phyloP scores from a whole-genome alignment of 2,888 invertebrate species.

The Drosophila stalkeri region DNA sequence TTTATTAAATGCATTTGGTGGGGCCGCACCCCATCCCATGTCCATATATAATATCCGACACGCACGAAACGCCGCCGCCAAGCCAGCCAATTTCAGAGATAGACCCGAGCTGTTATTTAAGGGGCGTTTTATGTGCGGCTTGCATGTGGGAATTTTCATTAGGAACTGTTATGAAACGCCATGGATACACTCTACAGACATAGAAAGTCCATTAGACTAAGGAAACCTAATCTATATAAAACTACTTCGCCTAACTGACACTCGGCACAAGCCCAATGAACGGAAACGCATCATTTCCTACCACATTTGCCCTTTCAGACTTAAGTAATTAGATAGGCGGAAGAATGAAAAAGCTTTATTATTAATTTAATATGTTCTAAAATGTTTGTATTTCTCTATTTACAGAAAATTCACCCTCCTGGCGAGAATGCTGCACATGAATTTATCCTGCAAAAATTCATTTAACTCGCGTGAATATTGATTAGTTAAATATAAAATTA shows the following conservation, averaged over 20 bases:
- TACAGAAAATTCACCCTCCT: conserved; percentile 1
- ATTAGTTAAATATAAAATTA: background rate
- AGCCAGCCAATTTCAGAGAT: conserved; percentile 46
- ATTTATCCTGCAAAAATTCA: background rate
- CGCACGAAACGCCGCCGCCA: conserved; percentile 36
- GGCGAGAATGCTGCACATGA: background rate
- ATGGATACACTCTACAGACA: conserved; percentile 7
- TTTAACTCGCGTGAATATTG: background rate
- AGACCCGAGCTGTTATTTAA: conserved; percentile 39
- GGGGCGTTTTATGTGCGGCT: conserved; percentile 73
- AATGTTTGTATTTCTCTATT: background rate
- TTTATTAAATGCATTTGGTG: conserved; percentile 65
- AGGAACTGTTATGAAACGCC: conserved; percentile 21
- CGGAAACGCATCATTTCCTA: conserved; percentile 4
- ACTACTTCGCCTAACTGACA: background rate
- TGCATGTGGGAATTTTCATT: conserved; percentile 70
- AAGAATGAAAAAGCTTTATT: background rate
- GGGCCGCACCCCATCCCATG: conserved; percentile 53
- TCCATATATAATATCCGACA: conserved; percentile 47
- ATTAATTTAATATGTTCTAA: background rate
- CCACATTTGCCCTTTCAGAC: background rate
- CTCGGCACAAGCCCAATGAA: background rate
- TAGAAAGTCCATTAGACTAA: conserved; percentile 35
- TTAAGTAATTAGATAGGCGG: conserved; percentile 1
- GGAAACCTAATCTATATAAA: conserved; percentile 13